phyloP scores from a whole-genome alignment of 1,140 invertebrate species.

The Pinna nobilis region DNA sequence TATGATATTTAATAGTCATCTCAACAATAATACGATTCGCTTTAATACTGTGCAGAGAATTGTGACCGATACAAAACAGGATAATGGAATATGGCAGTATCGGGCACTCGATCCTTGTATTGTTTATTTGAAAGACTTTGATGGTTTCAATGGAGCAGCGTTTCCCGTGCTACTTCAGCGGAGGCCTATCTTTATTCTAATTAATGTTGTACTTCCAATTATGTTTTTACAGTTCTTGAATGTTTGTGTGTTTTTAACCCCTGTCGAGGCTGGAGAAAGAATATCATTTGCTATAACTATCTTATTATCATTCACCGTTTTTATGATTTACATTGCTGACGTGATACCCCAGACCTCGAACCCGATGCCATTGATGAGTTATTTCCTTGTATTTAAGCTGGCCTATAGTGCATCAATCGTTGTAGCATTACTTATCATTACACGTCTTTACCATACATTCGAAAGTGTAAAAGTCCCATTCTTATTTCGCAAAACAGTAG shows the following conservation, averaged over 20 bases:
- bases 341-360: slow-evolving; percentile 46
- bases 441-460: slow-evolving; percentile 2
- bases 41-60: background rate
- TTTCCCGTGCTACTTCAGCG: slow-evolving; percentile 8
- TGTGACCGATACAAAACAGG: background rate
- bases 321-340: slow-evolving; percentile 19
- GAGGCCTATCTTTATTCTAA: slow-evolving; percentile 1
- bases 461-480: too few relatives aligned
- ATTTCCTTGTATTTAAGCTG: slow-evolving; percentile 17
- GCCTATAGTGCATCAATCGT: slow-evolving; percentile 4
- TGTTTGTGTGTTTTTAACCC: slow-evolving; percentile 1
- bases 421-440: slow-evolving; percentile 1
- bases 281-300: slow-evolving; percentile 13
- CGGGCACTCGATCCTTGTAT: background rate
- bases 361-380: slow-evolving; percentile 25
- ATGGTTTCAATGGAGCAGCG: background rate
- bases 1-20: background rate
- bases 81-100: slow-evolving; percentile 12
- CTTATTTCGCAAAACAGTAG: too few relatives aligned
- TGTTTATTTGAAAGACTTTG: background rate
- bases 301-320: slow-evolving; percentile 8
- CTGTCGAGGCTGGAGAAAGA: slow-evolving; percentile 7
- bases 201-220: slow-evolving; percentile 5
- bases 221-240: slow-evolving; percentile 7
- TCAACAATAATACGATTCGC: background rate